Evolutionary conservation across 1,140 invertebrate species (phyloP), one percentile per base, ranked within the genome.

Genomic region (Triops cancriformis): DNA sequence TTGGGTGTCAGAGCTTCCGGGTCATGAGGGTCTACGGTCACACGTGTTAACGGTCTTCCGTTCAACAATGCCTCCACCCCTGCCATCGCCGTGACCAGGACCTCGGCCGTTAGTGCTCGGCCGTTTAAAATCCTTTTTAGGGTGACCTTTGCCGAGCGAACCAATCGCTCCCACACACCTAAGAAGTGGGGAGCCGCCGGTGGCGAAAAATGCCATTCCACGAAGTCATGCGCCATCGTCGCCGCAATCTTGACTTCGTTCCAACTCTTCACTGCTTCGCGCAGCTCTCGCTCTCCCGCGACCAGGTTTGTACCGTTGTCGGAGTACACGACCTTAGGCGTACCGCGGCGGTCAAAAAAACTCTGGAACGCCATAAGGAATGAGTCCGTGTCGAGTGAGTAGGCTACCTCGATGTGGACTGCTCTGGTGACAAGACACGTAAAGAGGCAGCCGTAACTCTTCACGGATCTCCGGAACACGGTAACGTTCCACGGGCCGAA

Each of bases 231-330:
- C 12, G 28, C 72, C 37, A 82, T 43, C 31, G 23, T 23, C 3
- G 73, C 74, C 18, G 5, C 27, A 27, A 81, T 73, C 4, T 27
- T 45, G 26, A 4, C 18, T 11, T 74, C 12, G 43, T 83, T 80
- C 82, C 79, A 81, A 73, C 76, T 51, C 23, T 74, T 26, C 9
- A 82, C 75, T n/a, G n/a, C n/a, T n/a, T n/a, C n/a, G n/a, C n/a
- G n/a, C 79, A 80, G 45, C n/a, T n/a, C n/a, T n/a, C n/a, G n/a
- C n/a, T n/a, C n/a, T n/a, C n/a, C n/a, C n/a, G n/a, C n/a, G n/a
- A 80, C 76, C 26, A 84, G 73, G 64, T 82, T 83, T 9, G 78
- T 76, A 27, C 81, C 81, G 0, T 83, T 82, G 18, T 28, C 72
- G 1, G 73, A 72, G 18, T 80, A 64, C 0, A 79, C 77, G 23